Evolutionary conservation across 2,888 invertebrate species (phyloP).

Genomic region (Steinernema scapterisci): DNA sequence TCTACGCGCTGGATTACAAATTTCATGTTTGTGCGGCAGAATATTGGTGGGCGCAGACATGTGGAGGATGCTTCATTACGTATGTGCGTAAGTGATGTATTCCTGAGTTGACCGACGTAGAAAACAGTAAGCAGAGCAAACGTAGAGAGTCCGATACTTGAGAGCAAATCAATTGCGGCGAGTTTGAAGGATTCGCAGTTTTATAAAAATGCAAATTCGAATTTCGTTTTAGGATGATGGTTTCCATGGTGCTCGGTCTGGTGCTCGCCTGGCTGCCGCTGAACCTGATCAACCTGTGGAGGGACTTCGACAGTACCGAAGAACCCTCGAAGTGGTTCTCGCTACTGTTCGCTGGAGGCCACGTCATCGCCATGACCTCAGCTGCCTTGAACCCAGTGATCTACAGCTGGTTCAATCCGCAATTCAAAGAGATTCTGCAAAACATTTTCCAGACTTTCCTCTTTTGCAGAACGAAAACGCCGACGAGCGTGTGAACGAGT

Average conservation of each 20-base stretch:
- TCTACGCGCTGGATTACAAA: too few species aligned
- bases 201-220: constrained; percentile 16
- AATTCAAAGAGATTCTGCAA: constrained; percentile 52
- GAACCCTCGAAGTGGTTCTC: constrained; percentile 47
- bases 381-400: constrained; percentile 64
- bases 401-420: constrained; percentile 65
- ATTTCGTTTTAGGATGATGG: constrained; percentile 61
- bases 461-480: background rate
- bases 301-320: constrained; percentile 52
- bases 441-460: constrained; percentile 1
- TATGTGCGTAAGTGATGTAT: too few species aligned
- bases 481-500: background rate
- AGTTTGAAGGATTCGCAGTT: too few species aligned
- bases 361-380: constrained; percentile 63
- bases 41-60: too few species aligned
- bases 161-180: too few species aligned
- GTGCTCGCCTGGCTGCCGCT: constrained; percentile 66
- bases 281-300: constrained; percentile 61
- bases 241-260: constrained; percentile 62
- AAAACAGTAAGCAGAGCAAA: background rate
- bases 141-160: too few species aligned
- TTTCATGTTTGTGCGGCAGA: too few species aligned
- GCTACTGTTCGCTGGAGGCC: constrained; percentile 59
- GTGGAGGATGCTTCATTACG: too few species aligned
- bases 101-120: too few species aligned